These are phyloP conservation scores for Xestobium rufovillosum DNA, from an alignment of 2,888 invertebrate species.

Conservation along the genomic window DNA sequence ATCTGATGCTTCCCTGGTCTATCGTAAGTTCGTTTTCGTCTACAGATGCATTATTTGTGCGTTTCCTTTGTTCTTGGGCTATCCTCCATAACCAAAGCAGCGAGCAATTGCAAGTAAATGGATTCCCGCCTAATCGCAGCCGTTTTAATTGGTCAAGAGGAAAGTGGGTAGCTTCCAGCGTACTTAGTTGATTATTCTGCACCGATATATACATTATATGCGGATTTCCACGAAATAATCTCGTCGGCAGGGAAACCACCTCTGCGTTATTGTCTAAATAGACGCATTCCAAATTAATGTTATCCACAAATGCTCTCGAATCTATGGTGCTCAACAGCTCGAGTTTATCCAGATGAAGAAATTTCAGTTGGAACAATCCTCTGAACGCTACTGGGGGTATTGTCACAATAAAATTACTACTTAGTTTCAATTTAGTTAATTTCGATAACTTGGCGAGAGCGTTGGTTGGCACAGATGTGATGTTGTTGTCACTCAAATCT, in stretches of 20 bases:
- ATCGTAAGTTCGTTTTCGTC: constrained; percentile 42
- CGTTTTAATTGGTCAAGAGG: constrained; percentile 71
- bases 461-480: constrained; percentile 68
- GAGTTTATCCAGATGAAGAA: constrained; percentile 63
- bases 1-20: constrained; percentile 52
- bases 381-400: constrained; percentile 72
- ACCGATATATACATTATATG: constrained; percentile 69
- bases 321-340: constrained; percentile 63
- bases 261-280: constrained; percentile 71
- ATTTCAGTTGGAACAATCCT: constrained; percentile 73
- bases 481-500: constrained; percentile 74
- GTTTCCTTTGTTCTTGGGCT: constrained; percentile 40
- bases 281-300: constrained; percentile 71
- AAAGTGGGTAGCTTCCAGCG: constrained; percentile 72
- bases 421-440: constrained; percentile 67
- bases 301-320: constrained; percentile 74
- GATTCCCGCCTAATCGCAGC: constrained; percentile 73
- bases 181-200: constrained; percentile 65
- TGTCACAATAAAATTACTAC: constrained; percentile 67
- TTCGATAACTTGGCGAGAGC: constrained; percentile 70
- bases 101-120: constrained; percentile 80
- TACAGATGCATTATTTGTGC: constrained; percentile 24
- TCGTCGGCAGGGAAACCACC: constrained; percentile 66
- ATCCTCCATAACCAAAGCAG: constrained; percentile 80
- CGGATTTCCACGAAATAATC: constrained; percentile 77